Base-by-base conservation (phyloP, 2,888 invertebrate genomes). In the Brachynemurus nebulosus region DNA sequence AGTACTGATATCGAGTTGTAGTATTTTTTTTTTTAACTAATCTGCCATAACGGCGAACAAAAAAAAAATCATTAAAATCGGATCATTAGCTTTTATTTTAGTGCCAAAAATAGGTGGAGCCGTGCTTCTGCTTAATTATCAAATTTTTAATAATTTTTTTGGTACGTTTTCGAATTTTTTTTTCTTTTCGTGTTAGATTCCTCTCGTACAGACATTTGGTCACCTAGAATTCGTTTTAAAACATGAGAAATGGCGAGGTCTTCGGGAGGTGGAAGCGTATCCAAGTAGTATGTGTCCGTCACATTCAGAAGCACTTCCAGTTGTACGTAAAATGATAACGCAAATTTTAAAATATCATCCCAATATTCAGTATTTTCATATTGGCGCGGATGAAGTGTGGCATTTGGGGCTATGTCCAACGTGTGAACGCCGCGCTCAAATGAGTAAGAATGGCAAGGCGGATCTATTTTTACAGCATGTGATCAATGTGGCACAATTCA, bases 161-260 rank as follows among this genome's bases (percentile, higher is more conserved):
- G 11, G 11, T 8, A 9, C 12, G 9, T 7, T 30, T 4, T 17
- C 3, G 9, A 30, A 18, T 14, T 30, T 11, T 5, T 2, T n/a
- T 7, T 5, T 2, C n/a, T n/a, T n/a, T n/a, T n/a, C n/a, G n/a
- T n/a, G 27, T 14, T 56, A 70, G 70, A 68, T 72, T 40, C 89
- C 89, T 19, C 66, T 90, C 14, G 72, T 90, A n/a, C 90, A 89
- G 66, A 85, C 86, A 0, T 83, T 90, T 56, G 89, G 89, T 0
- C 89, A 90, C 62, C 71, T 89, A 69, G 90, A 90, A 68, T 88
- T 79, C 66, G 78, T 83, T 0, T 63, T 88, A 43, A 88, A 88
- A 58, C 78, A 83, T 51, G 72, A 75, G 8, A 67, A 74, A 50
- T 85, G 77, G 68, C 59, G 67, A 16, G 63, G 68, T 11, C 60